These are phyloP conservation scores for Helicoverpa zea DNA, from an alignment of 1,140 invertebrate species.

Conservation along the genomic window DNA sequence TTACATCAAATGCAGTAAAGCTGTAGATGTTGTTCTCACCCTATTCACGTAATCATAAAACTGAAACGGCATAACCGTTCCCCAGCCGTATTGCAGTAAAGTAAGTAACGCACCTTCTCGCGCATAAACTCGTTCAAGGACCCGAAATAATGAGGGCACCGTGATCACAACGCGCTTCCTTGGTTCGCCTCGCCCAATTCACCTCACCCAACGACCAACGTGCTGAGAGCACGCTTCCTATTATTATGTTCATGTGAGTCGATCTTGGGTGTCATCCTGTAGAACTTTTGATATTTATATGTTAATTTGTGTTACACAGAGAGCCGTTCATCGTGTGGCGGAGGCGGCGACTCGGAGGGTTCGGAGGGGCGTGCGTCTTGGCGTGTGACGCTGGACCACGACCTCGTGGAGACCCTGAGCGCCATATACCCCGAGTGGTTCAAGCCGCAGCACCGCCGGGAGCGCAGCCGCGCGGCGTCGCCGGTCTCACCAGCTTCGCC, in stretches of 20 bases:
- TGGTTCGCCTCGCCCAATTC: conserved; percentile 48
- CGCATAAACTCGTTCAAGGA: conserved; percentile 62
- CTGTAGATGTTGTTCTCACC: conserved; percentile 41
- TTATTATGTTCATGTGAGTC: conserved; percentile 5
- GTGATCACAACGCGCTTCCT: conserved; percentile 46
- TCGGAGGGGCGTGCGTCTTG: conserved; percentile 94
- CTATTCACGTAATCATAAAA: conserved; percentile 54
- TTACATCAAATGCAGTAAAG: conserved; percentile 28
- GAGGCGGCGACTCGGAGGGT: conserved; percentile 86
- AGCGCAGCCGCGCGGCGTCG: conserved; percentile 74
- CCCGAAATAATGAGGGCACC: conserved; percentile 56
- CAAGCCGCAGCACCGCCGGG: conserved; percentile 87
- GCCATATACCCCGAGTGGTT: conserved; percentile 97
- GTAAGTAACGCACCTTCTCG: conserved; percentile 52
- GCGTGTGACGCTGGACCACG: conserved; percentile 96
- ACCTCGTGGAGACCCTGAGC: conserved; percentile 95
- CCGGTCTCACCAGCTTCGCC: conserved; percentile 66
- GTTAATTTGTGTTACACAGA: conserved; percentile 84
- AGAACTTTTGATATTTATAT: conserved; percentile 4
- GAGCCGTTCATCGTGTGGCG: conserved; percentile 90
- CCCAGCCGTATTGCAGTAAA: conserved; percentile 46
- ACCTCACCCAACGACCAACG: conserved; percentile 25
- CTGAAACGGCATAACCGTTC: conserved; percentile 48
- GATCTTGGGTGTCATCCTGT: conserved; percentile 24
- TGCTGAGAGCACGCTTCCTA: conserved; percentile 37